Conservation (phyloP, 2,888 invertebrate species). For the Aspidiotus destructor region DNA sequence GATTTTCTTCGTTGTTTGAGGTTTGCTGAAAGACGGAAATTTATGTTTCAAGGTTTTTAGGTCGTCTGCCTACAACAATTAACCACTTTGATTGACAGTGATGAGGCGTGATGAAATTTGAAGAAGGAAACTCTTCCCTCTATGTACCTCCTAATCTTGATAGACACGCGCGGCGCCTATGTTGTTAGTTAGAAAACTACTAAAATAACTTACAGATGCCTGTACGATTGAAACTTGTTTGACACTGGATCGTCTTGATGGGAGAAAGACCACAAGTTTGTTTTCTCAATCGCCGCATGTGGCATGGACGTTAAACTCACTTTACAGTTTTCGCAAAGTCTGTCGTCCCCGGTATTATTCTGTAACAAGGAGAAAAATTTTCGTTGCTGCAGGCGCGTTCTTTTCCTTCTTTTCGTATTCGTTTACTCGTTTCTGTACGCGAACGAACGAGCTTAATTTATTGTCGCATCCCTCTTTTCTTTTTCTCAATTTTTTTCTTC, state of each 20-base stretch:
- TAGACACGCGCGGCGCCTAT: neutral
- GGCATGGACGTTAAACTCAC: slow-evolving; percentile 34
- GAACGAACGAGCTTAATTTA: neutral
- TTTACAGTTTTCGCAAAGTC: slow-evolving; percentile 38
- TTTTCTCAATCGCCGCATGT: slow-evolving; percentile 15
- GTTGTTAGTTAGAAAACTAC: neutral
- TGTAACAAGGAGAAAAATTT: slow-evolving; percentile 8
- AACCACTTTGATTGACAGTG: too few species aligned
- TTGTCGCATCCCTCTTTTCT: neutral
- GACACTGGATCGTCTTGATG: slow-evolving; percentile 33
- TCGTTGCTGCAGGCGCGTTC: too few species aligned
- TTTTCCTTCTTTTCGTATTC: too few species aligned
- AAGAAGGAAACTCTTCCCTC: too few species aligned
- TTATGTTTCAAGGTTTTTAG: too few species aligned
- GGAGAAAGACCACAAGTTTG: neutral
- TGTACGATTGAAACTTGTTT: slow-evolving; percentile 34
- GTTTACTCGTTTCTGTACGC: too few species aligned
- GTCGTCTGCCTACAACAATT: too few species aligned
- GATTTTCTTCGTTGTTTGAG: too few species aligned
- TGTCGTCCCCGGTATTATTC: slow-evolving; percentile 33
- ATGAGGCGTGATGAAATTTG: too few species aligned
- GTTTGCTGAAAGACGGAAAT: too few species aligned
- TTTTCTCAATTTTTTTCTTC: neutral
- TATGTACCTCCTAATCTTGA: too few species aligned
- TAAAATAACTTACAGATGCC: slow-evolving; percentile 31